phyloP scores from a whole-genome alignment of 2,797 vertebrate species.

The Naso thynnoides region DNA sequence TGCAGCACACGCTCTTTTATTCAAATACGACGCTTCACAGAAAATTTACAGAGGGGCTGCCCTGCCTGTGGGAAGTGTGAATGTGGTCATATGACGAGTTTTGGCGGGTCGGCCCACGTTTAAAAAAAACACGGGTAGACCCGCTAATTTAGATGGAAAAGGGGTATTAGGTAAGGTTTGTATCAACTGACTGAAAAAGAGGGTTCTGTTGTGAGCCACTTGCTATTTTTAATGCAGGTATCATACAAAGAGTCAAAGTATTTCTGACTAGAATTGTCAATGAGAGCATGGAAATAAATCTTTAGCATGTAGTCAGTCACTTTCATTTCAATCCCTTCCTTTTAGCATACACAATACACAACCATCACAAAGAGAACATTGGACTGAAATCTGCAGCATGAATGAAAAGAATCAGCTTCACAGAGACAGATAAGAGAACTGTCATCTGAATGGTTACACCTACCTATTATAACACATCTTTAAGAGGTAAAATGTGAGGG shows the following conservation, averaged over 20 bases:
- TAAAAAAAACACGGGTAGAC: no score
- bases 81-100: no score
- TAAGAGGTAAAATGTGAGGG: neutral
- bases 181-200: conserved; percentile 58
- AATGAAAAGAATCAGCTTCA: conserved; percentile 5
- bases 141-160: no score
- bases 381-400: neutral
- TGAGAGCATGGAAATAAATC: neutral
- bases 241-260: conserved; percentile 15
- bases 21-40: no score
- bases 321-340: neutral
- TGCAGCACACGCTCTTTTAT: no score
- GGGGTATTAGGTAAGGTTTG: conserved; percentile 57
- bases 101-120: no score
- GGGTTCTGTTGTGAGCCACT: conserved; percentile 28
- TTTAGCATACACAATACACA: neutral
- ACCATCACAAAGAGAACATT: neutral
- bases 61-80: no score
- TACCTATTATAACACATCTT: neutral
- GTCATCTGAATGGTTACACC: neutral
- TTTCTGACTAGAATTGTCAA: conserved; percentile 9
- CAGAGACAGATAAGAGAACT: neutral
- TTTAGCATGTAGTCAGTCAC: neutral
- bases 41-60: no score
- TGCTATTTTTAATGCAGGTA: conserved; percentile 47